phyloP scores from a whole-genome alignment of 2,113 vertebrate species.

The Vulpes lagopus region DNA sequence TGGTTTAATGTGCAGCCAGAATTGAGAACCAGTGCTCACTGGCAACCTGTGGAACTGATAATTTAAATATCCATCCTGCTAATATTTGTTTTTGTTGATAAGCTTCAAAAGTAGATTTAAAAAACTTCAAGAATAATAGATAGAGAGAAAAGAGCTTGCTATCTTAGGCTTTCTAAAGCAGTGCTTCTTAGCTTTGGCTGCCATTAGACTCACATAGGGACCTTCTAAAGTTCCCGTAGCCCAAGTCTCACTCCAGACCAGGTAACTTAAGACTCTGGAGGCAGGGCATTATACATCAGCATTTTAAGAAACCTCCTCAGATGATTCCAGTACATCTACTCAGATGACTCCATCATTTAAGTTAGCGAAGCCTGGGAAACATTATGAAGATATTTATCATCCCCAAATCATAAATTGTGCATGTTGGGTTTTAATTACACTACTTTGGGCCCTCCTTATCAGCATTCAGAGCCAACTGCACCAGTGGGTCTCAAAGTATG shows the following conservation, averaged over 20 bases:
- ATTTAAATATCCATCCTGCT: not conserved
- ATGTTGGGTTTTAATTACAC: not conserved
- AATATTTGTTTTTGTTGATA: not conserved
- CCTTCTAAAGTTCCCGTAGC: not conserved
- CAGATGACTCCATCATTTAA: not conserved
- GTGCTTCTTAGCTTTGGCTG: not conserved
- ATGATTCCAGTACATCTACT: not conserved
- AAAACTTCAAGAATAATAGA: not conserved
- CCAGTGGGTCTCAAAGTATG: not conserved
- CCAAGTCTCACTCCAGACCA: not conserved
- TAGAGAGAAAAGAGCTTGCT: not conserved
- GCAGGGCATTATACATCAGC: not conserved
- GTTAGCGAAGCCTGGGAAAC: not conserved
- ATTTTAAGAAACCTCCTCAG: not conserved
- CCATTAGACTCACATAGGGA: not conserved
- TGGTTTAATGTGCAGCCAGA: not conserved
- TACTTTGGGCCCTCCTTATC: not conserved
- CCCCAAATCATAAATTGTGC: not conserved
- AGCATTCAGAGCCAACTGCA: not conserved
- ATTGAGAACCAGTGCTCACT: not conserved
- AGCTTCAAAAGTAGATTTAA: constrained; percentile 1
- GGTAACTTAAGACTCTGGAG: not conserved
- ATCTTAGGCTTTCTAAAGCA: not conserved
- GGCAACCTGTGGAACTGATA: not conserved
- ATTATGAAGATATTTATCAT: not conserved